A percentile compares a stretch with the other conserved stretches of the same genome.
Conservation (phyloP, 2,888 invertebrate species). For the Drosophila greeni region DNA sequence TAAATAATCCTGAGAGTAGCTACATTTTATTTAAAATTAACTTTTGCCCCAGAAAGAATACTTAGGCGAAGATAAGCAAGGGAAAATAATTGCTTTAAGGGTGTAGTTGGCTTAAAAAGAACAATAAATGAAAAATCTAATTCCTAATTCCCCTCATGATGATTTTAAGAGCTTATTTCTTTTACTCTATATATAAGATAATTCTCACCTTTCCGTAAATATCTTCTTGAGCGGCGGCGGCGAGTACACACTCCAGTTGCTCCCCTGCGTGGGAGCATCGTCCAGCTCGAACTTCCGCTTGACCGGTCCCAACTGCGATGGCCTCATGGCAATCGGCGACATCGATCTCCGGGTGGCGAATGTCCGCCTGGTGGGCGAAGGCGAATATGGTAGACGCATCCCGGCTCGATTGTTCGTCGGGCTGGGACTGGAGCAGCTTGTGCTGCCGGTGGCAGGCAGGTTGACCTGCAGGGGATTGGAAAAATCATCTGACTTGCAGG, state of each 20-base stretch:
- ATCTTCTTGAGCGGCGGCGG: slow-evolving; percentile 79
- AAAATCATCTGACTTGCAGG: slow-evolving; percentile 81
- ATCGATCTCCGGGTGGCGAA: slow-evolving; percentile 90
- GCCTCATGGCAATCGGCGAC: slow-evolving; percentile 91
- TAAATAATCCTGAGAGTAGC: not conserved
- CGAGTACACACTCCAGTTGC: slow-evolving; percentile 77
- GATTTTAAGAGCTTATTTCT: not conserved
- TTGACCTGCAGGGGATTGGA: slow-evolving; percentile 80
- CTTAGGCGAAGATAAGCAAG: not conserved
- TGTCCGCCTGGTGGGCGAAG: slow-evolving; percentile 90
- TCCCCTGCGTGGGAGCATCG: slow-evolving; percentile 67
- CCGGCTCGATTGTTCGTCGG: slow-evolving; percentile 80
- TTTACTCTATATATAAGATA: not conserved
- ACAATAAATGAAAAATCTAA: no score
- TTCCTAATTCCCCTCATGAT: not conserved
- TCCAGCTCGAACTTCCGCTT: slow-evolving; percentile 79
- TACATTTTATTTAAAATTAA: slow-evolving; percentile 11
- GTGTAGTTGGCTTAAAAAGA: not conserved
- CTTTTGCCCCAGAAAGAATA: not conserved
- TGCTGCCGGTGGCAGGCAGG: slow-evolving; percentile 78
- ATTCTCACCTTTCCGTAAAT: slow-evolving; percentile 77
- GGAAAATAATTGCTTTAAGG: not conserved
- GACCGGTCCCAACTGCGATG: slow-evolving; percentile 85
- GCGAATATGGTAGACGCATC: slow-evolving; percentile 81
- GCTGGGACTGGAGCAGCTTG: slow-evolving; percentile 82